Evolutionary conservation across 2,797 vertebrate species (phyloP).

Genomic region (Neopelma chrysocephalum): DNA sequence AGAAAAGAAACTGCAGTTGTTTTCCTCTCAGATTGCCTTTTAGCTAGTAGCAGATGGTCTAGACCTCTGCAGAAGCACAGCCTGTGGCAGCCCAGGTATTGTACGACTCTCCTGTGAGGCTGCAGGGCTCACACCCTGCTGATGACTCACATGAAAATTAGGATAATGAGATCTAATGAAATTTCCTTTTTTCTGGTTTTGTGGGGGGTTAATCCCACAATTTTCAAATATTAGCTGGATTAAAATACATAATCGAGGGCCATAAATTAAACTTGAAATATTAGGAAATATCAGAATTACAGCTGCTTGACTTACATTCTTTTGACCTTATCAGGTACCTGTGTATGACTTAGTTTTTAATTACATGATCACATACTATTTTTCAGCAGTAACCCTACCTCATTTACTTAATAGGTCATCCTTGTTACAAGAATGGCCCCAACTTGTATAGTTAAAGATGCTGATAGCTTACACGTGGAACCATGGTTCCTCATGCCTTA

Average conservation of each 20-base stretch:
- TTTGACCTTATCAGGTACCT: not conserved
- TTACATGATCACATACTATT: not conserved
- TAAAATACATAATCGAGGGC: not conserved
- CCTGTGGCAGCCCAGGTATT: not conserved
- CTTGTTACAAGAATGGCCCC: not conserved
- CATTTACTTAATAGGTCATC: constrained; percentile 28
- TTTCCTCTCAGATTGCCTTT: not conserved
- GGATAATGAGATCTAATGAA: not conserved
- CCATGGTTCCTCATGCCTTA: constrained; percentile 41
- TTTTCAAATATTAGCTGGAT: not conserved
- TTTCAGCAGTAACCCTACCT: not conserved
- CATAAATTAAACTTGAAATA: not conserved
- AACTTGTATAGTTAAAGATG: not conserved
- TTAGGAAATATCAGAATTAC: not conserved
- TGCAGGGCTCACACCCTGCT: not conserved
- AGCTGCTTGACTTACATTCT: not conserved
- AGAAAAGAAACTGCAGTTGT: not conserved
- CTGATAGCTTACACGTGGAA: not conserved
- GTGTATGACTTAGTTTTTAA: constrained; percentile 20
- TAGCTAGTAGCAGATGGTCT: not conserved
- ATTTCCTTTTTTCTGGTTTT: not conserved
- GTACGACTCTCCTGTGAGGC: not conserved
- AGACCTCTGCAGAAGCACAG: not conserved
- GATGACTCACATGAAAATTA: rapidly evolving
- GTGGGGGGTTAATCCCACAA: not conserved